Evolutionary conservation across 1,140 invertebrate species (phyloP), one percentile per base, ranked within the genome.

Genomic region (Lamellibrachia luymesi): DNA sequence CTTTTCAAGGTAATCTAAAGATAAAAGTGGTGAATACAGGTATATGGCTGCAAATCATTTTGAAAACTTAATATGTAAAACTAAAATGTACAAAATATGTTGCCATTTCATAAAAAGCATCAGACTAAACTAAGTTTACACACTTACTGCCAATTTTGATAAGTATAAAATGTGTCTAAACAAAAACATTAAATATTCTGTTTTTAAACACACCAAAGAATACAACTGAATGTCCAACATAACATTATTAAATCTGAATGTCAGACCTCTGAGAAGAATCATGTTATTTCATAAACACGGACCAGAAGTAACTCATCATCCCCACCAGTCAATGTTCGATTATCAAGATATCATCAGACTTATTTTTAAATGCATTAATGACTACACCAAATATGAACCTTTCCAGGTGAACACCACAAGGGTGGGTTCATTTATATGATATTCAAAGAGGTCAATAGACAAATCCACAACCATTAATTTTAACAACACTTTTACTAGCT

Each of bases 261-360:
- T 80, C 64, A 80, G 64, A 22, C 64, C 4, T 80, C 64, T 4
- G 64, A 80, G 17, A 80, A 80, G 64, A 80, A 51, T 80, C 92
- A 92, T 80, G 25, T 27, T 80, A 38, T 49, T 13, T 92, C 92
- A 92, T 64, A 92, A 92, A 92, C 92, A 92, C 92, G 92, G 92
- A 92, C 92, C 92, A 92, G 64, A 89, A 92, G 22, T 89, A 89
- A 64, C 64, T 92, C 93, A 93, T 51, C 90, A 91, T 50, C n/a
- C 49, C 50, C 91, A 22, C 8, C 64, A 51, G 38, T 50, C 27
- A 7, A 50, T 92, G 50, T 91, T 13, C 52, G 1, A 13, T 56
- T 56, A 56, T 56, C 13, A 6, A 56, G 52, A 56, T 38, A 38
- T 38, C 1, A 38, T 38, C 38, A 38, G 38, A 38, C 38, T 38